phyloP scores from a whole-genome alignment of 1,140 invertebrate genomes.

The Tetragnatha versicolor region DNA sequence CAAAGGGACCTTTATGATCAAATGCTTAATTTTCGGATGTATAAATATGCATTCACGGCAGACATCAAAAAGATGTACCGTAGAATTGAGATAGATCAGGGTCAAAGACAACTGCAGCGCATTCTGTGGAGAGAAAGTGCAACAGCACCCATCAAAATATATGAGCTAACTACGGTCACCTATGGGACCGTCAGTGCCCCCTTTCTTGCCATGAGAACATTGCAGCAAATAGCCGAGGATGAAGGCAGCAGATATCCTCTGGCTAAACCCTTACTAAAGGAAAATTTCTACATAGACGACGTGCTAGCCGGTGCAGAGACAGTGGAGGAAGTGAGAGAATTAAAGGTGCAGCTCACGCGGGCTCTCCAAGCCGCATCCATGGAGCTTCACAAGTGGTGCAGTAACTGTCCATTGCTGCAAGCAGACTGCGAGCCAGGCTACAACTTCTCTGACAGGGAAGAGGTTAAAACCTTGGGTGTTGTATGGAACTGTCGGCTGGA shows the following conservation, averaged over 20 bases:
- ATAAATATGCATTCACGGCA: background rate
- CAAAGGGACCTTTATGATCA: background rate
- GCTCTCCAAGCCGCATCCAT: too few relatives aligned
- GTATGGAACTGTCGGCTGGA: background rate
- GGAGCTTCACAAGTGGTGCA: background rate
- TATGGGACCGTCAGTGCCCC: background rate
- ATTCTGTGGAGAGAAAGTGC: background rate
- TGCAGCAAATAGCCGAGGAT: background rate
- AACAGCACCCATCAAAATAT: background rate
- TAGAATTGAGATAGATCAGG: background rate
- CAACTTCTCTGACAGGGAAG: background rate
- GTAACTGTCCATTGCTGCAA: background rate
- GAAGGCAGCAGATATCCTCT: background rate
- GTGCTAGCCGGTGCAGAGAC: background rate
- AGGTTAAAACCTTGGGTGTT: background rate
- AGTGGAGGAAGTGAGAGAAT: background rate
- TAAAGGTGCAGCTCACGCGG: background rate
- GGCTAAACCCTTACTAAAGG: background rate
- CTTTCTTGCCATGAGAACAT: background rate
- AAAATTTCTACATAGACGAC: conserved; percentile 1
- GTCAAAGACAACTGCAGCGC: background rate
- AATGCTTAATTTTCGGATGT: background rate
- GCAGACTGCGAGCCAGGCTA: background rate
- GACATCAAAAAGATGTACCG: background rate
- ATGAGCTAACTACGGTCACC: background rate